Evolutionary conservation across 2,797 vertebrate genomes (phyloP), one percentile per base, ranked within the genome.

Genomic region (Toxotes lorentzi): DNA sequence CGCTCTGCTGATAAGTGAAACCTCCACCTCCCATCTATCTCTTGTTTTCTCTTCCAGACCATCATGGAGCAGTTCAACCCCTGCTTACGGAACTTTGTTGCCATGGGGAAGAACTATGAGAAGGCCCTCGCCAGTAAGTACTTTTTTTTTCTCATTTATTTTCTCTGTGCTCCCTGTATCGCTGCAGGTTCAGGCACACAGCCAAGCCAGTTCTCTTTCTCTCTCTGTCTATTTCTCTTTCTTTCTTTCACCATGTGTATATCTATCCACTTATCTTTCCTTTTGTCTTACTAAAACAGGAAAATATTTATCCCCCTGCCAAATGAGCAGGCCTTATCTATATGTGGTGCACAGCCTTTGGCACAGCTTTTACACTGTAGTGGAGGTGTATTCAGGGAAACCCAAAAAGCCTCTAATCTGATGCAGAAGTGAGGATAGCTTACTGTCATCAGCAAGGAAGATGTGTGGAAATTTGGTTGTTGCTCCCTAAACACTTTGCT

Each of bases 41-140:
- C 56, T 73, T 76, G 23, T 83, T 81, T 87, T 85, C 51, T 83
- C 73, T 95, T 96, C 21, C 84, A 99, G 98, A 97, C 96, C 2
- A 98, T 99, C 94, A 99, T 99, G 98, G 98, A 99, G 91, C 98
- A 99, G 94, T 99, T 98, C 96, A 99, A 99, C 78, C 98, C 98
- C 92, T 99, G 97, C 95, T 97, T 99, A 90, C 96, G 98, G 91
- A 99, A 98, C 95, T 99, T 99, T 93, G 97, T 99, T 88, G 96
- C 98, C 92, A 99, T 99, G 98, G 98, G 98, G 91, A 99, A 99
- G 96, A 99, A 96, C 93, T 99, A 99, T 2, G 98, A 99, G 94
- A 99, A 99, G 85, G 97, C 98, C 51, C 96, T 99, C 57, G 97
- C 97, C 95, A 98, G 98, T 99, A 95, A 96, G 96, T 94, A 79